Base-by-base conservation (phyloP, 2,113 vertebrate species). In the Tretioscincus oriximinensis region DNA sequence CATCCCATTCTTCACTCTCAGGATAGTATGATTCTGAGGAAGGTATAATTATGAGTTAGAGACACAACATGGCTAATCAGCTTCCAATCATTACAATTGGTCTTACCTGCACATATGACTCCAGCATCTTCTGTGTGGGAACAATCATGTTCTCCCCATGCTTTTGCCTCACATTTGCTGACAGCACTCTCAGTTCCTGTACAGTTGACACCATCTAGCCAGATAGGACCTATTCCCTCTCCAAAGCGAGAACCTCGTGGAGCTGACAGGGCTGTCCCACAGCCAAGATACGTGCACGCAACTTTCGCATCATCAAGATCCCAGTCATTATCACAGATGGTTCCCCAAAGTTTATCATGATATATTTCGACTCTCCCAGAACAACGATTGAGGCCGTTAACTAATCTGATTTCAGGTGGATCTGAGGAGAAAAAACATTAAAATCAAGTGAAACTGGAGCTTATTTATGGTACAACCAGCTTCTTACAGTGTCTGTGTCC, bases 281-380 rank as follows among this genome's bases (percentile, higher is more conserved):
- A 89, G 77, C 80, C 85, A 22, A 89, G 64, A 79, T 87, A 86
- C 0, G 1, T 65, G 49, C 88, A 89, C 70, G 85, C 83, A 2
- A 83, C 78, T 21, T 63, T 69, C 47, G 81, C 76, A 16, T 87
- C 63, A 0, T 65, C 71, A 3, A 73, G 12, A 35, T 89, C 85
- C 88, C 88, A 89, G 18, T 22, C 28, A 7, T 83, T 75, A 47
- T 81, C 83, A 63, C 85, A 89, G 7, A 87, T 54, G 0, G 78
- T 89, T 24, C 88, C 88, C 88, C 88, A 89, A 28, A 81, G 54
- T 21, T 84, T 80, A 7, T 84, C 75, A 29, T 87, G 87, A 41
- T 82, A 64, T 4, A 89, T 67, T 47, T 89, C 84, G 0, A 88
- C 82, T 69, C 84, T 45, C 24, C 86, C 84, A 10, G 73, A 72